Evolutionary conservation across 92 coral and sea anemone species (phyloP).

Genomic region (Epizoanthus stellaris): DNA sequence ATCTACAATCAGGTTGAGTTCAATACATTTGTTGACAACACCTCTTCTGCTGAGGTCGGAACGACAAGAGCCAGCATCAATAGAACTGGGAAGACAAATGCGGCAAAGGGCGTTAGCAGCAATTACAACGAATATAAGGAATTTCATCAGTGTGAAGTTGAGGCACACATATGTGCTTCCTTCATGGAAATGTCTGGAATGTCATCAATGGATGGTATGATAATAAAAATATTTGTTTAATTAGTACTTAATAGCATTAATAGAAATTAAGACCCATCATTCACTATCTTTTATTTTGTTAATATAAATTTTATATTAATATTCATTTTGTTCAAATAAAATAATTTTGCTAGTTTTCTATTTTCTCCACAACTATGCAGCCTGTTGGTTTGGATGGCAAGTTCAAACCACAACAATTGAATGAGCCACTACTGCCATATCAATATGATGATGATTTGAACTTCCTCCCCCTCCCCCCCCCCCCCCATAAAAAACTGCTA

Average conservation of each 20-base stretch:
- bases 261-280: neutral
- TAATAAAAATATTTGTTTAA: constrained; percentile 6
- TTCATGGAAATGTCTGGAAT: constrained; percentile 66
- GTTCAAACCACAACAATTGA: neutral
- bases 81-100: constrained; percentile 57
- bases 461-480: neutral
- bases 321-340: too few species aligned
- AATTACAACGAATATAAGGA: constrained; percentile 59
- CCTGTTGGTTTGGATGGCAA: neutral
- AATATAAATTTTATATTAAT: too few species aligned
- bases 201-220: constrained; percentile 56
- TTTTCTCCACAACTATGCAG: neutral
- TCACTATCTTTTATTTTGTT: too few species aligned
- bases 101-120: constrained; percentile 53
- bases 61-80: constrained; percentile 56
- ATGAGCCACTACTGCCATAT: constrained; percentile 8
- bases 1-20: constrained; percentile 29
- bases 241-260: constrained; percentile 7
- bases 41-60: constrained; percentile 56
- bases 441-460: neutral
- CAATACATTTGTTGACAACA: constrained; percentile 42
- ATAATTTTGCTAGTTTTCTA: neutral
- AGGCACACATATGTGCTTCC: constrained; percentile 66
- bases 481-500: too few species aligned
- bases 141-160: constrained; percentile 54